A percentile compares a stretch with the other conserved stretches of the same genome.
Conservation (phyloP, 2,797 vertebrate species). For the Hemibagrus guttatus region DNA sequence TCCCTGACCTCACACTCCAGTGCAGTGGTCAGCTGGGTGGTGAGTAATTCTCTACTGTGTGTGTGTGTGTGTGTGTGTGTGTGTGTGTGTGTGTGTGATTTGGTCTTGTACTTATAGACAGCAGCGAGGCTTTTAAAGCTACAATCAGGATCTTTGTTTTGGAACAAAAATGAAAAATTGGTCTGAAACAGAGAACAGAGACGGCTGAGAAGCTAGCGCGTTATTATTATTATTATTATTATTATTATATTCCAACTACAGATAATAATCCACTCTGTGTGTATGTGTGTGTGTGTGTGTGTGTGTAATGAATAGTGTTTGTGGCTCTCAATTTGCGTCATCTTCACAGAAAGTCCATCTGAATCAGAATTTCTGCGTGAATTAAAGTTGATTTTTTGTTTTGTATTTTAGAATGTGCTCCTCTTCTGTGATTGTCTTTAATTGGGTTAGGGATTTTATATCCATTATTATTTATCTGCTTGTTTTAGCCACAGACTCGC, state of each 20-base stretch:
- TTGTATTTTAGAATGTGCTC: not conserved
- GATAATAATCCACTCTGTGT: not conserved
- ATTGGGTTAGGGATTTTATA: not conserved
- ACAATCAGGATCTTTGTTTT: not conserved
- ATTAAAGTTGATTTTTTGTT: not conserved
- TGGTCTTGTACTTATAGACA: not conserved
- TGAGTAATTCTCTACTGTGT: slow-evolving; percentile 67
- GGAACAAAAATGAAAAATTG: not conserved
- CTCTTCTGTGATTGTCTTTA: not conserved
- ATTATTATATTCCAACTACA: not conserved
- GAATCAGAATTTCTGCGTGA: not conserved
- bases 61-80: not conserved
- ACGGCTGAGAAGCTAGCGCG: not conserved
- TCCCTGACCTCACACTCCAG: slow-evolving; percentile 82
- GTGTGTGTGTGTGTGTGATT: not conserved
- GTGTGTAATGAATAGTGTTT: not conserved
- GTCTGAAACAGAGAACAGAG: not conserved
- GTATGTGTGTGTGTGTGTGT: slow-evolving; percentile 2
- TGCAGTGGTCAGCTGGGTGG: slow-evolving; percentile 91
- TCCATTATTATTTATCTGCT: not conserved
- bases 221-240: slow-evolving; percentile 2
- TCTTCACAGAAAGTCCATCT: not conserved
- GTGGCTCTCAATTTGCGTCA: not conserved
- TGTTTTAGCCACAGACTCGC: not conserved
- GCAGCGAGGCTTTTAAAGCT: not conserved